Base-by-base conservation (phyloP, 2,113 vertebrate genomes). In the Bufo gargarizans region DNA sequence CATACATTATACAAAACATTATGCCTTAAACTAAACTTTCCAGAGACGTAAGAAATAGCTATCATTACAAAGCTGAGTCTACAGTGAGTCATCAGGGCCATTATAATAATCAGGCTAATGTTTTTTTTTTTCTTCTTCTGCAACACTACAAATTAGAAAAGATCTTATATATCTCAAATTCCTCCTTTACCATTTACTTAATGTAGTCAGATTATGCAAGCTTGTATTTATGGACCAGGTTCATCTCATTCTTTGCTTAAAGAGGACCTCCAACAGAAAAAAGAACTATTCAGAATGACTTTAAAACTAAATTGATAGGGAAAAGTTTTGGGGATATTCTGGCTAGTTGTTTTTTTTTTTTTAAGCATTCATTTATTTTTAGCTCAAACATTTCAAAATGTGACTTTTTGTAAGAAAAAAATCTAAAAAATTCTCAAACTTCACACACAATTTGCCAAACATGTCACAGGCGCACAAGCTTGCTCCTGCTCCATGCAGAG, bases 1-100 rank as follows among this genome's bases (percentile, higher is more conserved):
- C 63, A 84, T 84, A 69, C 63, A 69, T 84, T 84, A 84, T 55
- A 22, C 63, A 16, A 33, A 33, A 71, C 53, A 84, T 84, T 84
- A 65, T 53, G 67, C 55, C 45, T 55, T 53, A 58, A 58, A 33
- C 77, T 6, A 58, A 58, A 58, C 53, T 80, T 80, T 80, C 59
- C 77, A 16, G 53, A 80, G 77, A 43, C 50, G 43, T 80, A 80
- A 59, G n/a, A 14, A 33, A 80, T 56, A 33, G 77, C 77, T 80
- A 59, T 80, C 53, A 80, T 58, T 80, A 58, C 53, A 10, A 43
- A 80, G 77, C 55, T 43, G 77, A 53, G 53, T 33, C 50, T 76
- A 76, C 45, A 19, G 45, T 76, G 72, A 76, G 72, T 76, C 72
- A 76, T 76, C 45, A 50, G 45, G 8, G 17, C 72, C 72, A 76